Evolutionary conservation across 2,888 invertebrate genomes (phyloP), one percentile per base, ranked within the genome.

Genomic region (Pristionchus arcanus): DNA sequence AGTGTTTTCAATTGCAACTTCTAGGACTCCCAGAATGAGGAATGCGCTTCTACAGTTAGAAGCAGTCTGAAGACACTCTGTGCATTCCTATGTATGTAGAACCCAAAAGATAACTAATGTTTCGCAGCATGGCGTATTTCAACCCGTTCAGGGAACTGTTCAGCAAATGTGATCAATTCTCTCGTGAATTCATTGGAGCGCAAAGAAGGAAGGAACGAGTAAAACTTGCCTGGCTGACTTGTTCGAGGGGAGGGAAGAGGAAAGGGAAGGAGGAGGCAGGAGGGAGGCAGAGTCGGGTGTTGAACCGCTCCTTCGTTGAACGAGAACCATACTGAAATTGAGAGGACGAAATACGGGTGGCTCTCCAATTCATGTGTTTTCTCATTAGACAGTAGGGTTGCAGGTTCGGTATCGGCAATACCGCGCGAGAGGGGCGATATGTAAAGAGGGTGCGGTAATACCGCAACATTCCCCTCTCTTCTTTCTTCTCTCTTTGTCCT

Each of bases 211-310:
- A 81, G 49, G 81, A 28, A 63, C 63, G n/a, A 49, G 81, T 42
- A 81, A 77, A n/a, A 81, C 81, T 81, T n/a, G 81, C 81, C 81
- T 81, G 49, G 49, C 49, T 53, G 42, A 81, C 49, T 49, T 49
- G 81, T 81, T 81, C 37, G 49, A 28, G 15, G 81, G 49, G n/a
- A n/a, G 71, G 34, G 49, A 28, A n/a, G 53, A 25, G 42, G 34
- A 37, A 28, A 21, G 28, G 15, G 74, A 5, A 37, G 74, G 81
- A 81, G 49, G 81, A 7, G 81, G 49, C 13, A 53, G n/a, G 19
- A 53, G 49, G 81, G 81, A 81, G 28, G 81, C n/a, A 21, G 13
- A 16, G 37, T 74, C 74, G 21, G 37, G 37, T 21, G 74, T 37
- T 37, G 74, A 74, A 37, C 37, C 34, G 21, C 37, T 21, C 19